Percentiles rank a stretch among this genome's conserved stretches.
Conservation (phyloP, 1,140 invertebrate genomes). For the Drosophila mauritiana region DNA sequence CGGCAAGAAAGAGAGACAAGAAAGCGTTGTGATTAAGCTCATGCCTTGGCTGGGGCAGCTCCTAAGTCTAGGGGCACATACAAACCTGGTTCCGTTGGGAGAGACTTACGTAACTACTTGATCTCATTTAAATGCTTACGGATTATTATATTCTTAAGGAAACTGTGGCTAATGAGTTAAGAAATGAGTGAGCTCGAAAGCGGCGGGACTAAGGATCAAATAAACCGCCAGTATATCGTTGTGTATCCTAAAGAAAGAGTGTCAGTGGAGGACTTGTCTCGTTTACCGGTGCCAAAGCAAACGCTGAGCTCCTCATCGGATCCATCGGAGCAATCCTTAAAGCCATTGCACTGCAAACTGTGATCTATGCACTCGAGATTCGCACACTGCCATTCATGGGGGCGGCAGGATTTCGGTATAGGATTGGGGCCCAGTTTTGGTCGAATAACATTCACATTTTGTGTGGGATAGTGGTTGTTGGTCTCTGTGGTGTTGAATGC, state of each 20-base stretch:
- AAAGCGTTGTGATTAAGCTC: slow-evolving; percentile 49
- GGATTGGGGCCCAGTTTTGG: slow-evolving; percentile 9
- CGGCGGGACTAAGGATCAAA: neutral
- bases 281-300: slow-evolving; percentile 58
- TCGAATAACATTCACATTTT: neutral
- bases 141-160: no score
- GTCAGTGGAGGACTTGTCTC: slow-evolving; percentile 12
- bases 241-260: neutral
- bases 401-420: slow-evolving; percentile 23
- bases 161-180: no score
- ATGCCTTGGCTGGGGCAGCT: neutral
- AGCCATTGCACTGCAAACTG: slow-evolving; percentile 87
- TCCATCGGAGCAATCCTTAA: slow-evolving; percentile 88
- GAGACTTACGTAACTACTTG: slow-evolving; percentile 18
- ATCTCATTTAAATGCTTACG: neutral
- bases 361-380: slow-evolving; percentile 83
- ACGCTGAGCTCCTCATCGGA: slow-evolving; percentile 87
- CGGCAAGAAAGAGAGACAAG: slow-evolving; percentile 60
- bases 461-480: slow-evolving; percentile 18
- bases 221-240: neutral
- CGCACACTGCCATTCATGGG: slow-evolving; percentile 84
- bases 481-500: slow-evolving; percentile 12
- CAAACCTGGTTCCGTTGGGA: slow-evolving; percentile 25
- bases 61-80: slow-evolving; percentile 17
- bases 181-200: neutral